phyloP scores from a whole-genome alignment of 2,888 invertebrate species.

The Diaphora mendica region DNA sequence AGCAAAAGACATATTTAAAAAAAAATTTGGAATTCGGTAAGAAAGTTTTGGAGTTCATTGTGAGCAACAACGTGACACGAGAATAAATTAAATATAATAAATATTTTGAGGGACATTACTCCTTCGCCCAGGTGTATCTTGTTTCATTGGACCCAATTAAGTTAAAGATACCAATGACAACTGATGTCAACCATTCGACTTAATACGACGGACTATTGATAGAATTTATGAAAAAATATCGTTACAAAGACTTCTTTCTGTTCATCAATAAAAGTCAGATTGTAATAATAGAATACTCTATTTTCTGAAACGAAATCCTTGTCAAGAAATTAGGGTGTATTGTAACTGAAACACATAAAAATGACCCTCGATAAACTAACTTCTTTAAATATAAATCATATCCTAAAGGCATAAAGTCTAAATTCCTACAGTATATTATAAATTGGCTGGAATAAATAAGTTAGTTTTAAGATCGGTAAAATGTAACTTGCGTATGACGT shows the following conservation, averaged over 20 bases:
- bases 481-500: slow-evolving; percentile 19
- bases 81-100: background rate
- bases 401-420: background rate
- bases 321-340: slow-evolving; percentile 51
- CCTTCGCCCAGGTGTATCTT: background rate
- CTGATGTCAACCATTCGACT: slow-evolving; percentile 28
- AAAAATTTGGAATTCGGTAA: no score
- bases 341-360: background rate
- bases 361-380: background rate
- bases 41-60: no score
- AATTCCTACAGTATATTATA: background rate
- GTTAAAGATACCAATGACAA: slow-evolving; percentile 10
- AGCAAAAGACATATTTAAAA: no score
- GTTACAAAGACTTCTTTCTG: slow-evolving; percentile 18
- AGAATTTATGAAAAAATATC: slow-evolving; percentile 18
- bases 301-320: slow-evolving; percentile 51
- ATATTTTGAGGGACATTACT: background rate
- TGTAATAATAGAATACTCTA: slow-evolving; percentile 42
- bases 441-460: background rate
- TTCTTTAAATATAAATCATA: background rate
- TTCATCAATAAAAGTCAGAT: slow-evolving; percentile 41
- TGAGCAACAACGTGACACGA: background rate
- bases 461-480: background rate
- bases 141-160: background rate
- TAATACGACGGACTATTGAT: slow-evolving; percentile 14